phyloP scores from a whole-genome alignment of 2,888 invertebrate species.

The Microplitis manilae region DNA sequence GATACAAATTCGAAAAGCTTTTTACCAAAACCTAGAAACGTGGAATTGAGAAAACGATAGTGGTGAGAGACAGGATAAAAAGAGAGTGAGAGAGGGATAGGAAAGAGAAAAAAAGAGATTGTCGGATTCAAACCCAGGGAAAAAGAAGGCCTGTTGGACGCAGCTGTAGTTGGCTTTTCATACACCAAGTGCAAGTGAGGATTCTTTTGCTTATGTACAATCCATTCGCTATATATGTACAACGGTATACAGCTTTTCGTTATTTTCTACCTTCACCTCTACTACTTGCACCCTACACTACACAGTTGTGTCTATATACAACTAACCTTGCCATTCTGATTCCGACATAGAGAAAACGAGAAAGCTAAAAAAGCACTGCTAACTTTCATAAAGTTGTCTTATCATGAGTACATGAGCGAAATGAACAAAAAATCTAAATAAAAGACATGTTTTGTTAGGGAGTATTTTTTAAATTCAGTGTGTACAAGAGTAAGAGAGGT shows the following conservation, averaged over 20 bases:
- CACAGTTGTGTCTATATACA: background rate
- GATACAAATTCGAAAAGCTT: conserved; percentile 46
- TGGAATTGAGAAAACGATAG: conserved; percentile 9
- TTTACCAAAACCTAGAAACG: conserved; percentile 28
- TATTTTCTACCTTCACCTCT: conserved; percentile 9
- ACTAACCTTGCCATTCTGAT: background rate
- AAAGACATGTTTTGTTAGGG: background rate
- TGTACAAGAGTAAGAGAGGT: background rate
- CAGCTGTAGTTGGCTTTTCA: conserved; percentile 48
- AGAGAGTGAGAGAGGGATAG: background rate
- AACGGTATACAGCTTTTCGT: conserved; percentile 14
- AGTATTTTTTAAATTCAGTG: background rate
- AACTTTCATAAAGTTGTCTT: conserved; percentile 51
- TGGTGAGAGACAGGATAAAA: background rate
- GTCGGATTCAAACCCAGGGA: conserved; percentile 41
- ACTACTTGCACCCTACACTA: conserved; percentile 18
- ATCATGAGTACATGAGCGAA: conserved; percentile 35
- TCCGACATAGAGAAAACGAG: conserved; percentile 22
- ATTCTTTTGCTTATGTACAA: conserved; percentile 43
- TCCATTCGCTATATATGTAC: conserved; percentile 2
- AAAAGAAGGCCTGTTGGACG: conserved; percentile 32
- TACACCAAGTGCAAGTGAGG: conserved; percentile 35
- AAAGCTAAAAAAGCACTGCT: conserved; percentile 38
- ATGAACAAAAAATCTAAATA: conserved; percentile 8
- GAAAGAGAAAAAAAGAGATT: conserved; percentile 39